phyloP scores from a whole-genome alignment of 2,888 invertebrate species.

The Troides helena region DNA sequence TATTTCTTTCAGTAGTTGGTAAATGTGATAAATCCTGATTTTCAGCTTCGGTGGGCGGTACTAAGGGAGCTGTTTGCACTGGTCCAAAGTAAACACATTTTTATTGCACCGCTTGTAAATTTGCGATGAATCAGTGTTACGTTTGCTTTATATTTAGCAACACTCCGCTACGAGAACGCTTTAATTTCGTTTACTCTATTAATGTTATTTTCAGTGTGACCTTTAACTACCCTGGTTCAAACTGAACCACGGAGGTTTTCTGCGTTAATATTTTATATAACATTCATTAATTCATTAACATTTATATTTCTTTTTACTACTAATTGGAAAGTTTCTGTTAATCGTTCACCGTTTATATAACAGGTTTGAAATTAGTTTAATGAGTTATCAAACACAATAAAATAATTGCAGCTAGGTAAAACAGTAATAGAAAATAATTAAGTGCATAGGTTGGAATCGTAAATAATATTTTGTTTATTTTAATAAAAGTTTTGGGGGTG shows the following conservation, averaged over 20 bases:
- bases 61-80: slow-evolving; percentile 67
- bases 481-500: no score
- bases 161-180: slow-evolving; percentile 52
- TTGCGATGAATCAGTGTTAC: slow-evolving; percentile 60
- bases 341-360: not conserved
- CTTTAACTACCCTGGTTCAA: slow-evolving; percentile 35
- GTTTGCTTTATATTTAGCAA: slow-evolving; percentile 70
- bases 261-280: not conserved
- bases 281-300: not conserved
- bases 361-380: not conserved
- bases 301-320: not conserved
- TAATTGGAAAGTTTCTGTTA: not conserved
- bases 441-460: no score
- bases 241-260: not conserved
- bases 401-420: not conserved
- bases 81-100: slow-evolving; percentile 72
- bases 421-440: no score
- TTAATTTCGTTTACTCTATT: slow-evolving; percentile 65
- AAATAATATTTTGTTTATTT: no score
- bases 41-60: slow-evolving; percentile 79
- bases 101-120: slow-evolving; percentile 62
- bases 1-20: not conserved
- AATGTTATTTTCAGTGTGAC: slow-evolving; percentile 55
- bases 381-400: not conserved
- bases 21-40: slow-evolving; percentile 34